Base-by-base conservation (phyloP, 2,113 vertebrate genomes). In the Archocentrus centrarchus region DNA sequence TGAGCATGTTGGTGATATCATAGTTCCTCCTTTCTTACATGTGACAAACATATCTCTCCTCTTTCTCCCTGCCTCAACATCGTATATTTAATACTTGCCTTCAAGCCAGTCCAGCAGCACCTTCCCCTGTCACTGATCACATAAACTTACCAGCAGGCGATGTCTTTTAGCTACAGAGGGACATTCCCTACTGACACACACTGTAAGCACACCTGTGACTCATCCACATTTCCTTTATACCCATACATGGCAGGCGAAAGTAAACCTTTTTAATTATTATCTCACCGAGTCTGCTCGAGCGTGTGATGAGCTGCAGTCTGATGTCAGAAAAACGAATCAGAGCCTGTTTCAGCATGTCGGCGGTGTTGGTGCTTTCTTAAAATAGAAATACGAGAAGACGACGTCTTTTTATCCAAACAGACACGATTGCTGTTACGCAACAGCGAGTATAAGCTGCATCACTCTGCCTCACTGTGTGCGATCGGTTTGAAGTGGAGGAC, bases 201-300 rank as follows among this genome's bases (percentile, higher is more conserved):
- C 75, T 90, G 78, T 87, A 91, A 93, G 91, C 92, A 92, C 80
- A 94, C 88, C 84, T 91, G 91, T 92, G 93, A 93, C 88, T 93
- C 93, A 93, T 91, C 82, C 82, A 77, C 85, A 60, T 63, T 86
- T 89, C 87, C 73, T 76, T 86, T 78, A 75, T 62, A 60, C 75
- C 90, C 90, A 13, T 86, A 92, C 76, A 93, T 89, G 92, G 88
- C 83, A 75, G 78, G 80, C 55, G 77, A 87, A 70, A 27, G 2
- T 86, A 90, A 88, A 91, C 84, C 89, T 81, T 88, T 55, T 82
- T 78, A 80, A 86, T 66, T 77, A 63, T 80, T 81, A 44, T 86
- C 59, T 87, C 61, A 70, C 35, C 3, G 13, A 79, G 76, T 1
- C 11, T 83, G 64, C 44, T 17, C 77, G n/a, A 39, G 79, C 76